Base-by-base conservation (phyloP, 2,113 vertebrate genomes). In the Passer domesticus region DNA sequence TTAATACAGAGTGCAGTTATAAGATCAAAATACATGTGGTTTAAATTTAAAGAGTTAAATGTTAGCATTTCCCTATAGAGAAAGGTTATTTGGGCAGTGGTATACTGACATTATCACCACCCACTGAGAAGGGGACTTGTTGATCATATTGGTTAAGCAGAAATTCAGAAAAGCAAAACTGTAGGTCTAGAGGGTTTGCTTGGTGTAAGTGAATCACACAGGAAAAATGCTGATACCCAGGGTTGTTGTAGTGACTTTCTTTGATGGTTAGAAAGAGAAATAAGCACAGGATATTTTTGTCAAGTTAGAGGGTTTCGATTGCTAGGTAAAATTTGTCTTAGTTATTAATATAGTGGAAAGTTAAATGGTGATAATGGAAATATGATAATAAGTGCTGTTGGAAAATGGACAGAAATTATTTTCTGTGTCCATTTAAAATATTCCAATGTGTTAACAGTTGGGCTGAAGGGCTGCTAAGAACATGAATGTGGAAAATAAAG, bases 1-100 rank as follows among this genome's bases (percentile, higher is more conserved):
- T 75, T 92, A 92, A 90, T 83, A 33, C 11, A 49, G 68, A 81
- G 52, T 63, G 50, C 55, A 66, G 56, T 90, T 92, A 63, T 23
- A 73, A 94, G 73, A 89, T 64, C 83, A 83, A 89, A 92, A 78
- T 87, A 92, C 91, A 92, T 62, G 73, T 92, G 83, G 47, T 94
- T 96, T 89, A 88, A 90, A 93, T 96, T 92, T 90, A 55, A 96
- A 92, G 83, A 81, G 89, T 92, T 94, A 93, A 94, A 97, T 94
- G 83, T 95, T 94, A 95, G 52, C 72, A 78, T 94, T 92, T 97
- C 89, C 91, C 89, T 75, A 78, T 94, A 89, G 95, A 70, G 83
- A 86, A 87, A 89, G 89, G 73, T 94, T 92, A 72, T 89, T 92
- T 97, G 90, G 83, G 83, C 60, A 83, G 72, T 70, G 77, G 56